A percentile compares a stretch with the other conserved stretches of the same genome.
These are phyloP conservation scores for Crambe crambe DNA, from an alignment of 37 sponge, comb jelly and placozoan genomes.

Conservation along the genomic window DNA sequence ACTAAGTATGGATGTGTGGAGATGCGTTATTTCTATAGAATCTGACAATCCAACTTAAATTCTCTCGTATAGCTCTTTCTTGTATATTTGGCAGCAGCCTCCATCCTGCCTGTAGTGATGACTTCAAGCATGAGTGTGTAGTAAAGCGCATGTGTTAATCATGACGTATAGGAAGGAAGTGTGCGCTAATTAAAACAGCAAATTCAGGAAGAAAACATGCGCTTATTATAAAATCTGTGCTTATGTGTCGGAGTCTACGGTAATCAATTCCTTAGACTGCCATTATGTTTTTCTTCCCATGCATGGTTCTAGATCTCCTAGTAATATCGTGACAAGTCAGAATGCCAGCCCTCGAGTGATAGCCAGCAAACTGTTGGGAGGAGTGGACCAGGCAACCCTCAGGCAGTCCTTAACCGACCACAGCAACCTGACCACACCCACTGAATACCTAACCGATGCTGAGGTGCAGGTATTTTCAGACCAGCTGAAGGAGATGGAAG, in stretches of 20 bases:
- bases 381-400: constrained; percentile 71
- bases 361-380: constrained; percentile 45
- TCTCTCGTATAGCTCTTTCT: too few species aligned
- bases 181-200: too few species aligned
- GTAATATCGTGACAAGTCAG: constrained; percentile 2
- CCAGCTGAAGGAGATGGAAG: constrained; percentile 29
- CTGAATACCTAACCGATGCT: constrained; percentile 43
- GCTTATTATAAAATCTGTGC: background rate
- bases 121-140: too few species aligned
- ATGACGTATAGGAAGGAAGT: background rate
- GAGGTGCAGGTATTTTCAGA: constrained; percentile 68
- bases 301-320: constrained; percentile 44
- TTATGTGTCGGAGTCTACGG: background rate
- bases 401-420: constrained; percentile 37
- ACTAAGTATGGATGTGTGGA: too few species aligned
- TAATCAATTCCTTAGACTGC: background rate
- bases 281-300: background rate
- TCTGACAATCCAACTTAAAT: too few species aligned
- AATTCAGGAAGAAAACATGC: too few species aligned
- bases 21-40: too few species aligned
- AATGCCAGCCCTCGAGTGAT: constrained; percentile 43
- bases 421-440: background rate
- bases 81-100: too few species aligned
- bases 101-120: too few species aligned
- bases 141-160: too few species aligned